A percentile compares a stretch with the other conserved stretches of the same genome.
These are phyloP conservation scores for Drosophila macrospina DNA, from an alignment of 2,888 invertebrate genomes.

Conservation along the genomic window DNA sequence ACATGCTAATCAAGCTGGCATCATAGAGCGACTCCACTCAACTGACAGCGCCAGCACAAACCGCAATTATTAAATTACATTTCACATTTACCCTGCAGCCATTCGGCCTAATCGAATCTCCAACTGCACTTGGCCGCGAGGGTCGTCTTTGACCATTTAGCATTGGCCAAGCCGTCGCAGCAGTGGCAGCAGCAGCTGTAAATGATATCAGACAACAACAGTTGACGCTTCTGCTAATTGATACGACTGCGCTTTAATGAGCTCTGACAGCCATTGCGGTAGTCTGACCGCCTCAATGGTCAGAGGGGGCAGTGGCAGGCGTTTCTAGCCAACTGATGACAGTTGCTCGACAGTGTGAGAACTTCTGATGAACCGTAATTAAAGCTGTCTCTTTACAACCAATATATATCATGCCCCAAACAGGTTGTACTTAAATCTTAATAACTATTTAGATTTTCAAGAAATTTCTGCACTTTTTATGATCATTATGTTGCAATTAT, in stretches of 20 bases:
- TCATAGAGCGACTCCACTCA: conserved; percentile 5
- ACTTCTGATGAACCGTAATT: conserved; percentile 31
- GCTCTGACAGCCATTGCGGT: conserved; percentile 52
- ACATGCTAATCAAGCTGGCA: conserved; percentile 70
- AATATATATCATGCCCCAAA: conserved; percentile 18
- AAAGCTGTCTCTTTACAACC: conserved; percentile 21
- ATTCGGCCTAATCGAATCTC: conserved; percentile 61
- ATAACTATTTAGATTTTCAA: conserved; percentile 3
- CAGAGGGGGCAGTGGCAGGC: background rate
- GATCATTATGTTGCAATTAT: background rate
- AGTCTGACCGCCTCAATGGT: conserved; percentile 12
- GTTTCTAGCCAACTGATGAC: conserved; percentile 24
- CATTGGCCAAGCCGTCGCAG: conserved; percentile 1
- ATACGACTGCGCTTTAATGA: conserved; percentile 51
- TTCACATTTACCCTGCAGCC: conserved; percentile 64
- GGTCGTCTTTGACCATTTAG: conserved; percentile 4
- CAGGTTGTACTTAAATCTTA: conserved; percentile 15
- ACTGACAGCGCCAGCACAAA: conserved; percentile 36
- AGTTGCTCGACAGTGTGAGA: conserved; percentile 20
- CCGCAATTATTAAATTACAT: conserved; percentile 81
- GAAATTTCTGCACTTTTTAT: background rate
- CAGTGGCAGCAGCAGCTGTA: conserved; percentile 4
- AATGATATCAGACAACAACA: conserved; percentile 48
- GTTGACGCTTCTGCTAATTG: conserved; percentile 60
- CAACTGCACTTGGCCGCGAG: conserved; percentile 22